Evolutionary conservation across 2,797 vertebrate genomes (phyloP).

Genomic region (Choloepus didactylus): DNA sequence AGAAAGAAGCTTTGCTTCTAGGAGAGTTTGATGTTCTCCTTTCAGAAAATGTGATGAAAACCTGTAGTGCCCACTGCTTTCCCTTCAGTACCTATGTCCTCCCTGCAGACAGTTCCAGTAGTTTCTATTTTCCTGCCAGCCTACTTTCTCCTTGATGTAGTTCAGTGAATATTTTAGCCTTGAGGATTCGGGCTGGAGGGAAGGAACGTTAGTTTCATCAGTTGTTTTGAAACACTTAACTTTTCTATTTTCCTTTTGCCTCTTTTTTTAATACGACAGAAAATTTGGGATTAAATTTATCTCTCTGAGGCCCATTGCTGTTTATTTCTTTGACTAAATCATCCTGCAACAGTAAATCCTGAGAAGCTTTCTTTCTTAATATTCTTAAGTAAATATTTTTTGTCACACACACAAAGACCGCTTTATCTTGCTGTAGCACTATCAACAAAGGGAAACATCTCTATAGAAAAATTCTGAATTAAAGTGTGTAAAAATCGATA

Average conservation of each 20-base stretch:
- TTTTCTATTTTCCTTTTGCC: background rate
- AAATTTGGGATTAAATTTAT: conserved; percentile 4
- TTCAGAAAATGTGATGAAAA: conserved; percentile 5
- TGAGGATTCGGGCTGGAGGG: background rate
- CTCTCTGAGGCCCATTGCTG: background rate
- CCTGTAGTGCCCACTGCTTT: background rate
- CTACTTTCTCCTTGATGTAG: background rate
- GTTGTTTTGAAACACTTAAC: background rate
- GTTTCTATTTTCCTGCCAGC: background rate
- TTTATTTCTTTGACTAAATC: conserved; percentile 30
- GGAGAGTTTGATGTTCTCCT: conserved; percentile 17
- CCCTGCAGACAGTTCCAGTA: background rate
- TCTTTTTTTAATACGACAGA: background rate
- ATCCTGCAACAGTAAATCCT: background rate
- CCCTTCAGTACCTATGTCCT: background rate
- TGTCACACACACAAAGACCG: background rate
- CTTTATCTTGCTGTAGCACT: background rate
- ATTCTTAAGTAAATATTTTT: background rate
- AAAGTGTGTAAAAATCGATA: background rate
- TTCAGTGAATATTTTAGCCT: background rate
- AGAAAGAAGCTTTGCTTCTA: conserved; percentile 50
- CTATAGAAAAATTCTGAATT: background rate
- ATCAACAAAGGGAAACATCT: background rate
- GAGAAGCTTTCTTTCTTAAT: background rate
- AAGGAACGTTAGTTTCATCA: background rate